These are phyloP conservation scores for Coremacera marginata DNA, from an alignment of 2,888 invertebrate genomes.

Conservation along the genomic window DNA sequence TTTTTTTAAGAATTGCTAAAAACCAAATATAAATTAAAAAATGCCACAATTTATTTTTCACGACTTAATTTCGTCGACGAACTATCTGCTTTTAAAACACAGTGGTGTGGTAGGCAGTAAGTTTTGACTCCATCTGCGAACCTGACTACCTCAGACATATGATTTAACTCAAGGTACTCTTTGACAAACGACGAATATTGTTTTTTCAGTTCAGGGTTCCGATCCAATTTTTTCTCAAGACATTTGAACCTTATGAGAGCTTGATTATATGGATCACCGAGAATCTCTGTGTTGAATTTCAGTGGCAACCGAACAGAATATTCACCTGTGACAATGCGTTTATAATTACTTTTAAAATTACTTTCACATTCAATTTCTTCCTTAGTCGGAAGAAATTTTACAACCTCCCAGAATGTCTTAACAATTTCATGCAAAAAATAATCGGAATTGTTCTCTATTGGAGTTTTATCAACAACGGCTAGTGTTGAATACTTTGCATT, in stretches of 20 bases:
- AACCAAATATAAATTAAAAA: slow-evolving; percentile 25
- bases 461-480: too few species aligned
- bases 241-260: slow-evolving; percentile 4
- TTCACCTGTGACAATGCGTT: slow-evolving; percentile 7
- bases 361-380: slow-evolving; percentile 32
- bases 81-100: slow-evolving; percentile 29
- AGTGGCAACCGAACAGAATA: slow-evolving; percentile 32
- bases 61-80: neutral
- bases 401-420: slow-evolving; percentile 43
- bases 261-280: slow-evolving; percentile 39
- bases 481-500: neutral
- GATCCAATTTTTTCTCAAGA: slow-evolving; percentile 39
- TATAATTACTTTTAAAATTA: slow-evolving; percentile 29
- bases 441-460: too few species aligned
- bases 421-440: slow-evolving; percentile 24
- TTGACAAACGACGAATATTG: slow-evolving; percentile 32
- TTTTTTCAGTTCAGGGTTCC: slow-evolving; percentile 19
- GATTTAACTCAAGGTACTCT: slow-evolving; percentile 37
- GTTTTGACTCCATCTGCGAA: neutral
- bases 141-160: slow-evolving; percentile 19
- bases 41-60: neutral
- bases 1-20: too few species aligned
- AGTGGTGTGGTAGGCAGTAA: slow-evolving; percentile 35
- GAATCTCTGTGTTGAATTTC: neutral
- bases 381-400: slow-evolving; percentile 35